Base-by-base conservation (phyloP, 2,888 invertebrate species). In the Idaea straminata region DNA sequence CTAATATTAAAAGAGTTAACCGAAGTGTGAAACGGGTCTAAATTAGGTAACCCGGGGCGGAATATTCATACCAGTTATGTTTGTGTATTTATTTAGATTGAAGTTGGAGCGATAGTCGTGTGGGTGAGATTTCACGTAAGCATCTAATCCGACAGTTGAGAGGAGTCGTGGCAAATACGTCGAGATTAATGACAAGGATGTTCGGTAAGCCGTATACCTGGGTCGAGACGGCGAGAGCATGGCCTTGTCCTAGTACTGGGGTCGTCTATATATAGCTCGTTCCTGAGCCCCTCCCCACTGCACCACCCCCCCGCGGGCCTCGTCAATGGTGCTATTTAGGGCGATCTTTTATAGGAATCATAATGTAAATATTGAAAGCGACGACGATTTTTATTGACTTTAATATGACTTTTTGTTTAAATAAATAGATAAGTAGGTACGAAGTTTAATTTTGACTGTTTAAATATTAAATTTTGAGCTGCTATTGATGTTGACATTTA, bases 211-310 rank as follows among this genome's bases (percentile, higher is more conserved):
- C 77, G 74, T 83, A 87, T 25, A 47, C 86, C 87, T 86, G 86
- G 83, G 83, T 80, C 77, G 80, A 80, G 82, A 80, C 80, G 80
- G 71, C 73, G 79, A 81, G 82, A 81, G 78, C 80, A 74, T 76
- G 89, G 87, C 91, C 90, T 91, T 91, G 91, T 79, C 86, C 89
- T 70, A 89, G 82, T 87, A 77, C 80, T 85, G 79, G 85, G 88
- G 87, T 80, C 87, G 86, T 83, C 90, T 91, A 91, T 89, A 83
- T 91, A 83, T 91, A 89, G 90, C 79, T 64, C 79, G 73, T 75
- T 75, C 81, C 76, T 76, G 77, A 77, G 77, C 76, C 76, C 78
- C 75, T 71, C 67, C 69, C 75, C 69, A 74, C 77, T 65, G 75
- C 69, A 75, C 75, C 73, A 69, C 75, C 72, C 77, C 77, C 47